Percentiles rank a stretch among this genome's conserved stretches.
These are phyloP conservation scores for Drosophila tanythrix DNA, from an alignment of 2,888 invertebrate species.

Conservation along the genomic window DNA sequence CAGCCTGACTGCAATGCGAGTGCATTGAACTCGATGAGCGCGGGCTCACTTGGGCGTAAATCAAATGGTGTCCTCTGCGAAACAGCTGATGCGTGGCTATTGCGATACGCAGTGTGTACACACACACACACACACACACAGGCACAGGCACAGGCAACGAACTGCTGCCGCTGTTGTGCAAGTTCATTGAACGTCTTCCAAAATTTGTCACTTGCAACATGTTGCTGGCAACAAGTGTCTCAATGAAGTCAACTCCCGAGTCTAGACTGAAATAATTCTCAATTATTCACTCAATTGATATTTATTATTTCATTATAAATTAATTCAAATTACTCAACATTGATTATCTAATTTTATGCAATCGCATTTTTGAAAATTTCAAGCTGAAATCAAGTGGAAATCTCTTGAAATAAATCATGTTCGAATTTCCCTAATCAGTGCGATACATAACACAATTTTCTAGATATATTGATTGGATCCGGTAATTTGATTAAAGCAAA, in stretches of 20 bases:
- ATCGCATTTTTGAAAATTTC: too few relatives aligned
- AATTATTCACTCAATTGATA: not conserved
- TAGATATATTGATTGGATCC: not conserved
- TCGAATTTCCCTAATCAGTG: too few relatives aligned
- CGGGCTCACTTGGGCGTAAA: constrained; percentile 65
- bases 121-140: not conserved
- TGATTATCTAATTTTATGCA: too few relatives aligned
- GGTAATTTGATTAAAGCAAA: too few relatives aligned
- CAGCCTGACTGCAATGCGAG: constrained; percentile 30
- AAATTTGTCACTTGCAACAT: constrained; percentile 28
- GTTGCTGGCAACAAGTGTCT: constrained; percentile 18
- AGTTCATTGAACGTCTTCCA: constrained; percentile 53
- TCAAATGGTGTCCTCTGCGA: constrained; percentile 65
- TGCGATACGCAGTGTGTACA: constrained; percentile 55
- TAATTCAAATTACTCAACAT: not conserved
- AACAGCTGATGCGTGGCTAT: constrained; percentile 58
- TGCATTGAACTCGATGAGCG: constrained; percentile 64
- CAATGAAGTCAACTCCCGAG: not conserved
- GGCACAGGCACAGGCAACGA: not conserved
- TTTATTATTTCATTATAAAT: not conserved
- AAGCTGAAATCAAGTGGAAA: too few relatives aligned
- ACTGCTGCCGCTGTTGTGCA: constrained; percentile 3
- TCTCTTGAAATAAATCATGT: too few relatives aligned
- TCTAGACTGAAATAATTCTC: not conserved
- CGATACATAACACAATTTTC: not conserved